phyloP scores from a whole-genome alignment of 2,113 vertebrate genomes.

The Pongo pygmaeus region DNA sequence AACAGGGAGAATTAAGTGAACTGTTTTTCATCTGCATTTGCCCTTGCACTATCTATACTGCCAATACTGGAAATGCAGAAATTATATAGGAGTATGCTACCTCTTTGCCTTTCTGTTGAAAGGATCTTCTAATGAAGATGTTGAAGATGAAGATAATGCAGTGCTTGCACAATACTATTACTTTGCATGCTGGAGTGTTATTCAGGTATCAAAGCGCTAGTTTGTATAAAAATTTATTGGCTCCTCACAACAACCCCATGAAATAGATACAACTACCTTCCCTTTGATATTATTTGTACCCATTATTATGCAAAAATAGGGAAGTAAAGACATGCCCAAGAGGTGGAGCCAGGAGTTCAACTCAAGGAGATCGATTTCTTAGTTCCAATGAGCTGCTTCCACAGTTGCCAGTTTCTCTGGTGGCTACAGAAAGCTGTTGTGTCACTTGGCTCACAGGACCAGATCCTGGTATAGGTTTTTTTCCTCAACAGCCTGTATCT shows the following conservation, averaged over 20 bases:
- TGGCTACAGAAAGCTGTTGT: not conserved
- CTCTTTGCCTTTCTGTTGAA: not conserved
- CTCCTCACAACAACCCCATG: not conserved
- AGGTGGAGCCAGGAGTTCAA: not conserved
- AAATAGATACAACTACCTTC: not conserved
- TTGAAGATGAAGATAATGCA: not conserved
- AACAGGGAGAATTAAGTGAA: not conserved
- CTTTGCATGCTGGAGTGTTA: not conserved
- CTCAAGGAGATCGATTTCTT: not conserved
- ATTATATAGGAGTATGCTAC: not conserved
- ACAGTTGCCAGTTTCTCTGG: not conserved
- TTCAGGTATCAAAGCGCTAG: not conserved
- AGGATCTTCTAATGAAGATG: not conserved
- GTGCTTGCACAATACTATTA: no score
- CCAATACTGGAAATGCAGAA: not conserved
- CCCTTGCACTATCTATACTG: not conserved
- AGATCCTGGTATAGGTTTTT: not conserved
- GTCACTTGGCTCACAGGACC: not conserved
- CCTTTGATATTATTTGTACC: not conserved
- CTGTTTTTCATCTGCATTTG: not conserved
- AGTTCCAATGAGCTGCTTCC: not conserved
- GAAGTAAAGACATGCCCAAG: not conserved
- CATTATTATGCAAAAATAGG: not conserved
- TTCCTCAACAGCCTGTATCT: not conserved
- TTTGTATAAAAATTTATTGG: not conserved